A percentile compares a stretch with the other conserved stretches of the same genome.
phyloP scores from a whole-genome alignment of 2,888 invertebrate species.

The Calliphora vomitoria region DNA sequence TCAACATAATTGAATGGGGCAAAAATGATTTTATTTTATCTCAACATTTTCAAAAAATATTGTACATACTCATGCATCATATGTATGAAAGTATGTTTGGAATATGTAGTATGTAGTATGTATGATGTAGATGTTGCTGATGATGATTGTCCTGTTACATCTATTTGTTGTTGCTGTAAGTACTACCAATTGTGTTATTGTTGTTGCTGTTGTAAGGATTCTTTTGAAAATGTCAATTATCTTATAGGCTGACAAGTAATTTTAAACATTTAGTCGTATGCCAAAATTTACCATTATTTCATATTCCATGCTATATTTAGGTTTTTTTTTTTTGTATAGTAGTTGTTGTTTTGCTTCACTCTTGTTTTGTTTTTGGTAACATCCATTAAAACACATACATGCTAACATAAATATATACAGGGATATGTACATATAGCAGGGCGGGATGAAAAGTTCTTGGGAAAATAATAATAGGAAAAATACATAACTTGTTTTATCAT shows the following conservation, averaged over 20 bases:
- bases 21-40: not conserved
- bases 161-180: conserved; percentile 11
- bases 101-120: not conserved
- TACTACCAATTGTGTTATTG: conserved; percentile 4
- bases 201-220: conserved; percentile 34
- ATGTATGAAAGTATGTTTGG: not conserved
- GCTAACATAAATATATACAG: not conserved
- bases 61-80: not conserved
- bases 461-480: not conserved
- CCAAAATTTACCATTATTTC: conserved; percentile 67
- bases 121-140: conserved; percentile 44
- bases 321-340: not conserved
- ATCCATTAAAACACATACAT: conserved; percentile 55
- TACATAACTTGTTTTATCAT: too few species aligned
- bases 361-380: conserved; percentile 55
- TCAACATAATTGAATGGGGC: conserved; percentile 26
- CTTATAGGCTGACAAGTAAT: conserved; percentile 69
- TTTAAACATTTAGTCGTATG: conserved; percentile 71
- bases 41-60: not conserved
- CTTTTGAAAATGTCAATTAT: conserved; percentile 72
- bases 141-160: conserved; percentile 49
- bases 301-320: conserved; percentile 49
- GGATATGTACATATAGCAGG: not conserved
- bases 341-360: not conserved
- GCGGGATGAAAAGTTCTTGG: not conserved